These are phyloP conservation scores for Rutpela maculata DNA, from an alignment of 2,888 invertebrate genomes.

Conservation along the genomic window DNA sequence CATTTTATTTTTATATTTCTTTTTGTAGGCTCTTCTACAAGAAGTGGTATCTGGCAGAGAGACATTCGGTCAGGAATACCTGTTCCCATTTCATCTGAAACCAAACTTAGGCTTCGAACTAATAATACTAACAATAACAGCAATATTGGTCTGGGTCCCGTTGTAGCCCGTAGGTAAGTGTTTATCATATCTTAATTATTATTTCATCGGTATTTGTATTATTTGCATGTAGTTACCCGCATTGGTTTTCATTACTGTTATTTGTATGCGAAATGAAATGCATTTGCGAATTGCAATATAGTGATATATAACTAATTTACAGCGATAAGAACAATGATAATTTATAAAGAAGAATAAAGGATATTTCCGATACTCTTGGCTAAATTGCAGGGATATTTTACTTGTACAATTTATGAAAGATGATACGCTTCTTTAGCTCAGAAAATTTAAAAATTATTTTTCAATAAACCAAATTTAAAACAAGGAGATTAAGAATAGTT, in stretches of 20 bases:
- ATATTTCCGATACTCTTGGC: too few species aligned
- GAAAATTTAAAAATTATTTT: too few species aligned
- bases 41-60: constrained; percentile 63
- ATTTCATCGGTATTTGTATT: background rate
- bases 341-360: too few species aligned
- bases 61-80: constrained; percentile 71
- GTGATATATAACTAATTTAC: too few species aligned
- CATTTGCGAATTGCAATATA: background rate
- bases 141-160: constrained; percentile 54
- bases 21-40: constrained; percentile 60
- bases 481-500: too few species aligned
- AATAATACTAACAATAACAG: constrained; percentile 45
- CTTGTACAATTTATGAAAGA: too few species aligned
- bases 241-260: background rate
- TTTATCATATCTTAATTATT: constrained; percentile 15
- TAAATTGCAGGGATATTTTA: too few species aligned
- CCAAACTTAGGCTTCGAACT: constrained; percentile 61
- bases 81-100: constrained; percentile 65
- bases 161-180: constrained; percentile 62
- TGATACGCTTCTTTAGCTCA: too few species aligned
- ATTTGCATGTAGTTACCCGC: background rate
- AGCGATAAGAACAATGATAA: too few species aligned
- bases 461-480: too few species aligned
- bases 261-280: background rate
- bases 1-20: background rate